Evolutionary conservation across 2,888 invertebrate genomes (phyloP), one percentile per base, ranked within the genome.

Genomic region (Apantesis nais): DNA sequence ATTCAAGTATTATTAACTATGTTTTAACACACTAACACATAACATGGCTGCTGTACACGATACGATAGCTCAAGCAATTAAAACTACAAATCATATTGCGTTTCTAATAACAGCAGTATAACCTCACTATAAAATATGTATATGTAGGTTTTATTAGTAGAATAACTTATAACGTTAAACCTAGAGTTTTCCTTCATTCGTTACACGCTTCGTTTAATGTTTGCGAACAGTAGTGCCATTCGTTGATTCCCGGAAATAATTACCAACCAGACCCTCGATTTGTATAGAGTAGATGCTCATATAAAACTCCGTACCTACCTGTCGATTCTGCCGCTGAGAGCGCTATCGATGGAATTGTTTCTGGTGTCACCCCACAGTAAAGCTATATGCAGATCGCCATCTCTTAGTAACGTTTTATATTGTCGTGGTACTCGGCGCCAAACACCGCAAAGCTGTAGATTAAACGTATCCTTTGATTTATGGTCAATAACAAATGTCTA

Each of bases 361-460:
- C 86, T 85, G 75, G 93, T 90, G 76, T 96, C 96, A 74, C 97
- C 97, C 97, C 98, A 98, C 41, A 98, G 95, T 61, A 98, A 93
- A 0, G 97, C 97, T 37, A 97, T 97, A 85, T 97, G 97, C 79
- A 98, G 94, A 72, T 97, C 96, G 79, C 98, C 98, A 81, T 98
- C 98, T 78, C 97, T 96, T 76, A 98, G 92, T 67, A 97, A 90
- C 78, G 96, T 96, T 83, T 98, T 96, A 90, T 98, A 98, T 76
- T 98, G 97, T 60, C 97, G 96, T 0, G 98, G 98, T 67, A 99
- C 96, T 75, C 98, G 96, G 74, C 97, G 96, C 98, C 98, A 99
- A 1, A 98, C 98, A 0, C 98, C 98, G 86, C 98, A 99, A 41
- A 98, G 92, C 93, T 95, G 87, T 74, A 87, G 86, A 86, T 78